Conservation (phyloP, 2,113 vertebrate species). For the Mesitornis unicolor region DNA sequence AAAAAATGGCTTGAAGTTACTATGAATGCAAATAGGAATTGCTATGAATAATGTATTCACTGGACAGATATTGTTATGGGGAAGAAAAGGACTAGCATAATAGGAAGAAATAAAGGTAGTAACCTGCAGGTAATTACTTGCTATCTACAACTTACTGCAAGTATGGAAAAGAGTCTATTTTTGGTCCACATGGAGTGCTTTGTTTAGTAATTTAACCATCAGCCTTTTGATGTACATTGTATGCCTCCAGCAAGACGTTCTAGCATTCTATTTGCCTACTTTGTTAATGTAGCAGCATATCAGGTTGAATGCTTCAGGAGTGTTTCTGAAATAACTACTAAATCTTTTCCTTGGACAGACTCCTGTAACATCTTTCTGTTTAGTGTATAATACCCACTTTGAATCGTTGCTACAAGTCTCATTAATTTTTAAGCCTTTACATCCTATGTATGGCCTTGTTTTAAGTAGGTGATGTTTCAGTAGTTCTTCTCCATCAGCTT, state of each 20-base stretch:
- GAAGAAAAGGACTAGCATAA: background rate
- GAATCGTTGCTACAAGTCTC: slow-evolving; percentile 14
- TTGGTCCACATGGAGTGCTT: background rate
- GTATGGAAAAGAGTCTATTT: background rate
- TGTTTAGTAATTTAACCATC: slow-evolving; percentile 46
- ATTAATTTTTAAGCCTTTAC: slow-evolving; percentile 30
- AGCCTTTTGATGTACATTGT: background rate
- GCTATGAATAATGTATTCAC: background rate
- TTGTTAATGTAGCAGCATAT: slow-evolving; percentile 25
- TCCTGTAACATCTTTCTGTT: slow-evolving; percentile 33
- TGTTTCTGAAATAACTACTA: slow-evolving; percentile 37
- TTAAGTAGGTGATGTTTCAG: slow-evolving; percentile 15
- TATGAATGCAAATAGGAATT: background rate
- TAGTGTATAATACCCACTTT: slow-evolving; percentile 12
- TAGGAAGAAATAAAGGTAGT: background rate
- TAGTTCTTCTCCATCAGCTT: background rate
- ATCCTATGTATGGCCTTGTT: background rate
- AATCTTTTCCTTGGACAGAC: background rate
- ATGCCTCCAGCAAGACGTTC: background rate
- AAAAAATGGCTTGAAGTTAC: background rate
- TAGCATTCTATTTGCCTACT: slow-evolving; percentile 22
- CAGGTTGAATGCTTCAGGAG: slow-evolving; percentile 13
- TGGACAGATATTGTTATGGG: background rate
- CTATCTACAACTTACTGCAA: background rate
- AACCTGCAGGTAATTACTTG: slow-evolving; percentile 42